Base-by-base conservation (phyloP, 2,888 invertebrate genomes). In the Onthophagus sagittarius region DNA sequence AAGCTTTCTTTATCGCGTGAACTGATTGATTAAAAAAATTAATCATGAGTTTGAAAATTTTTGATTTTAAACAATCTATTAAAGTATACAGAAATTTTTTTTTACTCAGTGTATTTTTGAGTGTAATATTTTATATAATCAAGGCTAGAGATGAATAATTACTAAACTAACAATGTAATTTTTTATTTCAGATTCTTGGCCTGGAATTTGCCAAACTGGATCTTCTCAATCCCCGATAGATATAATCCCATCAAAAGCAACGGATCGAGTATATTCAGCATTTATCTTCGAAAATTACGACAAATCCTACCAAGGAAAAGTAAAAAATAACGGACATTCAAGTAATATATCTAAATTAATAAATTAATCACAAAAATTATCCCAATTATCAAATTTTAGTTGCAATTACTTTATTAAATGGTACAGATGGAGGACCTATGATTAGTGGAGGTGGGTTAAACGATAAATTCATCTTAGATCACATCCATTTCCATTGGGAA, bases 401-500 rank as follows among this genome's bases (percentile, higher is more conserved):
- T 76, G 82, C 82, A 76, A 79, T 86, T 64, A 79, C 80, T 71
- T 79, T 85, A 62, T 77, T 81, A 14, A 76, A 80, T 64, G 77
- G 76, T 23, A 75, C 77, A 31, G 74, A 76, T 1, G 74, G 76
- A 9, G 76, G 75, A 15, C 82, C 84, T 3, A 78, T 75, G 15
- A 77, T 88, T 5, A 80, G 80, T 70, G 93, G 92, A 0, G 93
- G 92, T 0, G 89, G 89, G 2, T 82, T 92, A 67, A 83, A 86
- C 63, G 85, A 87, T 33, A 81, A 83, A 0, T 94, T 90, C 81
- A 81, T 88, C 0, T 86, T 94, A 71, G 91, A 92, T 73, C 93
- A 94, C 39, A 53, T 53, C 11, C 94, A 95, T 82, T 93, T 95
- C 84, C 95, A 95, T 82, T 95, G 94, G 94, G 89, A 91, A 70